A percentile compares a stretch with the other conserved stretches of the same genome.
Conservation (phyloP, 2,888 invertebrate species). For the Mylabris sibirica region DNA sequence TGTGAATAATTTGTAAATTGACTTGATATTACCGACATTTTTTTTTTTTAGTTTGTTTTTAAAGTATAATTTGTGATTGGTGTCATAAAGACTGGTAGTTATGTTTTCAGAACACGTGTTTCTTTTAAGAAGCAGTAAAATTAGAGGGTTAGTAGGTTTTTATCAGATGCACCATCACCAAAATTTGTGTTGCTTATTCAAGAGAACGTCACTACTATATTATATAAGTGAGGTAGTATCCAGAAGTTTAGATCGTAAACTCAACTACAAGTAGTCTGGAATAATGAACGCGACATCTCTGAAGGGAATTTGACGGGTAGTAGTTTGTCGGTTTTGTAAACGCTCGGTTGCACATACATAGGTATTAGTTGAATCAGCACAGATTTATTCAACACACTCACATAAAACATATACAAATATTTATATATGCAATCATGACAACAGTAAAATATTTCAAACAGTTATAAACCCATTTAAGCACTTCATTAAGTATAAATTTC, state of each 20-base stretch:
- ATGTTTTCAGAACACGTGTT: slow-evolving; percentile 8
- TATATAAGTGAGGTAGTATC: slow-evolving; percentile 5
- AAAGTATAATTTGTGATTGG: background rate
- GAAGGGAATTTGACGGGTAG: slow-evolving; percentile 35
- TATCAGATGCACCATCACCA: background rate
- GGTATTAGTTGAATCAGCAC: slow-evolving; percentile 33
- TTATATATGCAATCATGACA: background rate
- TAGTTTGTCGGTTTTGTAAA: slow-evolving; percentile 33
- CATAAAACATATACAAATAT: too few relatives aligned
- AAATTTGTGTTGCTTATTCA: slow-evolving; percentile 27
- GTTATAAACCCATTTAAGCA: background rate
- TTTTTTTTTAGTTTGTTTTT: background rate
- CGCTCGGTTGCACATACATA: slow-evolving; percentile 26
- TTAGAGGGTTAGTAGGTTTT: background rate
- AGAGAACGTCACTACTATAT: background rate
- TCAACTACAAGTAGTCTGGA: slow-evolving; percentile 28
- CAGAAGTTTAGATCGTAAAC: slow-evolving; percentile 31
- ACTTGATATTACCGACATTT: background rate
- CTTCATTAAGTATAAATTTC: background rate
- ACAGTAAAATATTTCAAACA: background rate
- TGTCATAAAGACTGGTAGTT: background rate
- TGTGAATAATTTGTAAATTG: slow-evolving; percentile 1
- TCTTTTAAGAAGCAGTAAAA: slow-evolving; percentile 9
- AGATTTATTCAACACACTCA: slow-evolving; percentile 21
- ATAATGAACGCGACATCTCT: slow-evolving; percentile 34